Percentiles rank a stretch among this genome's conserved stretches.
phyloP scores from a whole-genome alignment of 1,140 invertebrate species.

The Bombus superbus region DNA sequence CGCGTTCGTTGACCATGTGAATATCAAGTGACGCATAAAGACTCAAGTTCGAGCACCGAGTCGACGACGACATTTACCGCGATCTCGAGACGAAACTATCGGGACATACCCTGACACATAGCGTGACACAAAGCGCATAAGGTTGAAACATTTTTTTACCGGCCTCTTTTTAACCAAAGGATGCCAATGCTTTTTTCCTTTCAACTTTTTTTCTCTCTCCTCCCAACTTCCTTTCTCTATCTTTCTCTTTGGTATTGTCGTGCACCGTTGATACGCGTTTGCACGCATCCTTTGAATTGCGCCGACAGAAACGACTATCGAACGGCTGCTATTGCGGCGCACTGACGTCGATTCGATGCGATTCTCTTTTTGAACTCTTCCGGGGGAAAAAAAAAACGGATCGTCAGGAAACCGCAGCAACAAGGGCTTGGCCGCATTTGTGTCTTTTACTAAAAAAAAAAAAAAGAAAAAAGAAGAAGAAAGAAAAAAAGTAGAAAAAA shows the following conservation, averaged over 20 bases:
- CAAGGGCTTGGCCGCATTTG: slow-evolving; percentile 26
- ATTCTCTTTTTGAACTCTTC: slow-evolving; percentile 61
- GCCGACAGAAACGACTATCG: slow-evolving; percentile 57
- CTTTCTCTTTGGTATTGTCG: slow-evolving; percentile 19
- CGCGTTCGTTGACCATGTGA: not conserved
- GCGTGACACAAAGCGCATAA: slow-evolving; percentile 34
- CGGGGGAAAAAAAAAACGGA: slow-evolving; percentile 27
- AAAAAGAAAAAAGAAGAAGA: not conserved
- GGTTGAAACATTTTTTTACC: slow-evolving; percentile 40
- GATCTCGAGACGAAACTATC: not conserved
- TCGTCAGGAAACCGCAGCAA: slow-evolving; percentile 31
- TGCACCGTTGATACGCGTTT: slow-evolving; percentile 39
- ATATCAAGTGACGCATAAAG: not conserved
- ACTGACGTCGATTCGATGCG: slow-evolving; percentile 56
- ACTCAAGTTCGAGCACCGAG: not conserved
- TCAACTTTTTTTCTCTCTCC: not conserved
- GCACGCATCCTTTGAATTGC: slow-evolving; percentile 47
- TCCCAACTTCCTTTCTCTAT: not conserved
- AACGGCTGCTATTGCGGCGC: slow-evolving; percentile 53
- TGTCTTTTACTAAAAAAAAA: slow-evolving; percentile 3
- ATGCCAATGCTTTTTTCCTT: slow-evolving; percentile 15
- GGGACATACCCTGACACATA: not conserved
- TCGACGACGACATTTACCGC: not conserved
- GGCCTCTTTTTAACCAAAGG: slow-evolving; percentile 44
- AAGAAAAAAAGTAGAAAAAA: slow-evolving; percentile 6